Evolutionary conservation across 2,888 invertebrate species (phyloP).

Genomic region (Steinernema hermaphroditum): DNA sequence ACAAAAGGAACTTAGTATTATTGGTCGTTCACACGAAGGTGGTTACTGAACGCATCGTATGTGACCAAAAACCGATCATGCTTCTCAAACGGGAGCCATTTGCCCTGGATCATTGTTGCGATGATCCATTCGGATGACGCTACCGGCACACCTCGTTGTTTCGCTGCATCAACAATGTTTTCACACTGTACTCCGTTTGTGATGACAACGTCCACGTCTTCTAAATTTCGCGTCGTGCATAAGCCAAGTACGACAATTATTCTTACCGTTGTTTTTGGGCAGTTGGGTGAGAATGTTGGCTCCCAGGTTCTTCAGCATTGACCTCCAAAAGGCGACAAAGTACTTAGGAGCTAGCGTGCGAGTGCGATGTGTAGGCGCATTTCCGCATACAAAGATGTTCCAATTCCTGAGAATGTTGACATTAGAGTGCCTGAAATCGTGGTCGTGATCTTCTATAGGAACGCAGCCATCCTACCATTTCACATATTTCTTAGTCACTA

Average conservation of each 20-base stretch:
- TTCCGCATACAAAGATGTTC: constrained; percentile 47
- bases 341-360: constrained; percentile 37
- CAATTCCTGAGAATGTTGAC: constrained; percentile 50
- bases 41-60: too few species aligned
- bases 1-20: too few species aligned
- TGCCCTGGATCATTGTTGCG: constrained; percentile 34
- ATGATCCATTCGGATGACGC: constrained; percentile 61
- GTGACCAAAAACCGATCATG: neutral
- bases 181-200: constrained; percentile 66
- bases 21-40: too few species aligned
- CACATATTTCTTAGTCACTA: neutral
- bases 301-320: constrained; percentile 59
- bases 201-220: constrained; percentile 64
- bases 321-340: constrained; percentile 62
- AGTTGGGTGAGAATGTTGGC: constrained; percentile 44
- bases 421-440: constrained; percentile 48
- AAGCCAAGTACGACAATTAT: too few species aligned
- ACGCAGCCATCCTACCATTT: constrained; percentile 29
- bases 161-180: constrained; percentile 58
- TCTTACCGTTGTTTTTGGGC: neutral
- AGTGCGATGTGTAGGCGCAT: constrained; percentile 22
- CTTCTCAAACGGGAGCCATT: neutral
- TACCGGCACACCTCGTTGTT: constrained; percentile 38
- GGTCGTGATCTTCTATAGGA: constrained; percentile 26
- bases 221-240: constrained; percentile 32